phyloP scores from a whole-genome alignment of 2,797 vertebrate species.

The Gallinago nigripennis region DNA sequence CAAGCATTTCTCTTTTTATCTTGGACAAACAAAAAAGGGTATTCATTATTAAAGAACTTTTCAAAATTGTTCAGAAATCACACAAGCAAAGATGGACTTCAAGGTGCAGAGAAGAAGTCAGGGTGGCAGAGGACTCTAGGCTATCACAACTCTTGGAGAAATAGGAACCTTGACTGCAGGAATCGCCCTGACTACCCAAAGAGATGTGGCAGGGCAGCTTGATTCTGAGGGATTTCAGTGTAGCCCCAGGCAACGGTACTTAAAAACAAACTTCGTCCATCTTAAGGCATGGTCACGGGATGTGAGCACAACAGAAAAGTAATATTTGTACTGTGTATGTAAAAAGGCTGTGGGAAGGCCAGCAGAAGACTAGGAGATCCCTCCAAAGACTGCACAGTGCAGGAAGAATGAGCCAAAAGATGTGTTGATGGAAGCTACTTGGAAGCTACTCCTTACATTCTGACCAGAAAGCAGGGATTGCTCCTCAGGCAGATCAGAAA shows the following conservation, averaged over 20 bases:
- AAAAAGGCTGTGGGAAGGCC: neutral
- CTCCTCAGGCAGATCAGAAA: neutral
- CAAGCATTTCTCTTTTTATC: neutral
- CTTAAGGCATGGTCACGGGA: neutral
- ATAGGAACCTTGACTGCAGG: neutral
- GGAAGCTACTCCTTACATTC: neutral
- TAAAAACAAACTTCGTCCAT: neutral
- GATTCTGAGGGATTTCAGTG: neutral
- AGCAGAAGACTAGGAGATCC: neutral
- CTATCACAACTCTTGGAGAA: neutral
- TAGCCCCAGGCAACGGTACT: neutral
- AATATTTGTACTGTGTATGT: accelerated
- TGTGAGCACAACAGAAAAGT: neutral
- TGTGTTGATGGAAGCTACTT: neutral
- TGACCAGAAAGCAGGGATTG: neutral
- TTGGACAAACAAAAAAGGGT: neutral
- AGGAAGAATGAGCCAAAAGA: neutral
- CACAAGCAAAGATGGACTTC: neutral
- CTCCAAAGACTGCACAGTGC: neutral
- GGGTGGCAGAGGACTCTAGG: neutral
- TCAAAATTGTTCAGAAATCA: neutral
- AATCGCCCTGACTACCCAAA: neutral
- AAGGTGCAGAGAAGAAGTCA: neutral
- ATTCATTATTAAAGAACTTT: neutral
- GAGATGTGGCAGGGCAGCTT: neutral